Base-by-base conservation (phyloP, 2,113 vertebrate species). In the Leucoraja erinaceus region DNA sequence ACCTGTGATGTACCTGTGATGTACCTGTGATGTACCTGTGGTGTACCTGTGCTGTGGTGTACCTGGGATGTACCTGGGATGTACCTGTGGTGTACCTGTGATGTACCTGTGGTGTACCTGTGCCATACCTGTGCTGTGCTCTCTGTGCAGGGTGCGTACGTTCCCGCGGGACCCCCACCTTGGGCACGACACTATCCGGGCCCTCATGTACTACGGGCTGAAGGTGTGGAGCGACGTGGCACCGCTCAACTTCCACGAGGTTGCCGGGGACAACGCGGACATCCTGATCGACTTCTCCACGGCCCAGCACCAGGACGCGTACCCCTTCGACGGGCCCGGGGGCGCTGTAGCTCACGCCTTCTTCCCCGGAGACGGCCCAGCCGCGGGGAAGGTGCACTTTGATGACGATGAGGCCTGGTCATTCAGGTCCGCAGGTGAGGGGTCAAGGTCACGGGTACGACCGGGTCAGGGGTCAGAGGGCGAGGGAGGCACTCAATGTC, bases 191-290 rank as follows among this genome's bases (percentile, higher is more conserved):
- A 99, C 98, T 0, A 97, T 99, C 33, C 97, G 98, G 0, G 98
- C 98, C 0, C 97, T 99, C 91, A 98, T 99, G 98, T 97, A 98
- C 95, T 99, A 99, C 0, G 98, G 98, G 10, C 95, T 99, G 94
- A 99, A 99, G 95, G 98, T 98, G 92, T 99, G 99, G 98, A 98
- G 98, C 0, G 98, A 99, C 95, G 98, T 99, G 11, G 96, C 98
- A 0, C 98, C 98, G 0, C 96, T 99, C 11, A 98, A 99, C 95
- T 99, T 99, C 96, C 98, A 99, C 0, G 98, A 99, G 95, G 98
- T 99, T 94, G 99, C 98, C 0, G 98, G 98, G 90, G 98, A 95
- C 10, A 94, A 97, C 0, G 98, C 98, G 0, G 99, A 99, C 94
- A 99, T 99, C 95, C 98, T 99, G 94, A 98, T 99, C 14, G 98